These are phyloP conservation scores for Diplazon laetatorius DNA, from an alignment of 2,888 invertebrate genomes.

Conservation along the genomic window DNA sequence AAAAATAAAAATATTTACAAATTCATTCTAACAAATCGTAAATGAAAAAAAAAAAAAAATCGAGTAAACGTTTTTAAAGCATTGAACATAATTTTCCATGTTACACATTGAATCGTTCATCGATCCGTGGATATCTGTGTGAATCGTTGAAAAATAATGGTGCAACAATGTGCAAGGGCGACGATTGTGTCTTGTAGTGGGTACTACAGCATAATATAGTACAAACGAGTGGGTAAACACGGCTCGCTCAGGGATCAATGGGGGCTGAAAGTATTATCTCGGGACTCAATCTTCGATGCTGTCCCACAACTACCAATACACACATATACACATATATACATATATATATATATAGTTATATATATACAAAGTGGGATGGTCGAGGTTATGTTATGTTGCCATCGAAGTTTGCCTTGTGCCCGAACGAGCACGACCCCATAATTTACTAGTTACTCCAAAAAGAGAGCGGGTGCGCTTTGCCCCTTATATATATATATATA, in stretches of 20 bases:
- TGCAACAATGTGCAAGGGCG: constrained; percentile 39
- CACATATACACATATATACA: constrained; percentile 11
- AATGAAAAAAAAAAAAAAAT: background rate
- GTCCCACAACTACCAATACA: constrained; percentile 37
- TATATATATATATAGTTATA: too few relatives aligned
- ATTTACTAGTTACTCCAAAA: constrained; percentile 80
- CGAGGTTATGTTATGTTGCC: constrained; percentile 44
- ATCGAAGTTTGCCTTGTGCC: constrained; percentile 64
- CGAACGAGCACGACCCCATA: constrained; percentile 78
- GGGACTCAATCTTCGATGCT: constrained; percentile 73
- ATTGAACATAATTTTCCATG: background rate
- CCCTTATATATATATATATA: too few relatives aligned
- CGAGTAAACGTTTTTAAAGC: background rate
- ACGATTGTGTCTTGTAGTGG: constrained; percentile 30
- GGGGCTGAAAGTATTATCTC: constrained; percentile 79
- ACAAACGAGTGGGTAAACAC: constrained; percentile 43
- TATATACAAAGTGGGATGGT: too few relatives aligned
- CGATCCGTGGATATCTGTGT: constrained; percentile 18
- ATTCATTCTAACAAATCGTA: background rate
- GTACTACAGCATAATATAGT: constrained; percentile 29
- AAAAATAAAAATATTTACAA: too few relatives aligned
- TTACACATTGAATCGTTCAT: constrained; percentile 20
- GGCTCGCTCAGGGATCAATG: constrained; percentile 72
- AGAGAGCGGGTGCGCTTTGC: constrained; percentile 43
- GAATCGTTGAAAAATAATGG: constrained; percentile 36